A percentile compares a stretch with the other conserved stretches of the same genome.
These are phyloP conservation scores for Abrostola tripartita DNA, from an alignment of 2,888 invertebrate genomes.

Conservation along the genomic window DNA sequence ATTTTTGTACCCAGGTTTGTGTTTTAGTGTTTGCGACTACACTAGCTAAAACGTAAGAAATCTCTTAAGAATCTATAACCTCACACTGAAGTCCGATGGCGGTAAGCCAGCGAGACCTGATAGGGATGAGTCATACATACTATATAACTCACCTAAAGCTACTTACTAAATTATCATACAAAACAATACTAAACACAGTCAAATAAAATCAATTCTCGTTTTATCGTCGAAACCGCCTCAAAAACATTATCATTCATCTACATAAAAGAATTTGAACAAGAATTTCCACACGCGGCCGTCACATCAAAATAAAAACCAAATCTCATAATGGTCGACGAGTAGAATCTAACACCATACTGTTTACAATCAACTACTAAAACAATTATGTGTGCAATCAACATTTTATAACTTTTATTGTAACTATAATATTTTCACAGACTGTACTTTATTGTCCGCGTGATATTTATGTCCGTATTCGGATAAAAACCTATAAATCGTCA, in stretches of 20 bases:
- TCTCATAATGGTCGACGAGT: conserved; percentile 23
- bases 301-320: conserved; percentile 32
- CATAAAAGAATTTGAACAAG: conserved; percentile 12
- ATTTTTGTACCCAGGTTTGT: conserved; percentile 24
- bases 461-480: conserved; percentile 44
- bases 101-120: too few relatives aligned
- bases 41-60: too few relatives aligned
- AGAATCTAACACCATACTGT: conserved; percentile 47
- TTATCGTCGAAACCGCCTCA: too few relatives aligned
- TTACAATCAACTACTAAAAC: conserved; percentile 49
- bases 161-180: too few relatives aligned
- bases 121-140: too few relatives aligned
- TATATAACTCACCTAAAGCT: too few relatives aligned
- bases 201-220: too few relatives aligned
- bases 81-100: too few relatives aligned
- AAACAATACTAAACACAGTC: too few relatives aligned
- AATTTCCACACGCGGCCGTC: background rate
- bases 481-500: background rate
- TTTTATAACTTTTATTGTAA: conserved; percentile 50
- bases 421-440: conserved; percentile 47
- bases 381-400: conserved; percentile 55
- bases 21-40: background rate
- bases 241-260: conserved; percentile 1
- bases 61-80: too few relatives aligned
- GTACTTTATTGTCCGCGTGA: conserved; percentile 35